phyloP scores from a whole-genome alignment of 2,888 invertebrate genomes.

The Colostygia pectinataria region DNA sequence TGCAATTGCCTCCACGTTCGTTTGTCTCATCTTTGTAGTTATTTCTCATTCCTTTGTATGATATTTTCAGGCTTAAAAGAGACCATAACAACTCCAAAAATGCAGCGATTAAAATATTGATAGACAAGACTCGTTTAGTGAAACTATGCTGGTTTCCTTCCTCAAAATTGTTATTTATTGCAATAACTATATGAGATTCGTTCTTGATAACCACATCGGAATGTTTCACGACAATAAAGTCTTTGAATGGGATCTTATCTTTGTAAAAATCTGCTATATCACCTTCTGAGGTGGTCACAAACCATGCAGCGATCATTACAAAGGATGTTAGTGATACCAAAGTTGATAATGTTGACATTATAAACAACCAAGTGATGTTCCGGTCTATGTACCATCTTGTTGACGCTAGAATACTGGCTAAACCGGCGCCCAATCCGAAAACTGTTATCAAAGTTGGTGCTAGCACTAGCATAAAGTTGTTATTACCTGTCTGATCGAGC shows the following conservation, averaged over 20 bases:
- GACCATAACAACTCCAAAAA: constrained; percentile 84
- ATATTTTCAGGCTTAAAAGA: constrained; percentile 81
- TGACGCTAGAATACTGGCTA: constrained; percentile 84
- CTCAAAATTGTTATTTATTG: constrained; percentile 44
- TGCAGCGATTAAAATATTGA: constrained; percentile 84
- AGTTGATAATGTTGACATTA: constrained; percentile 80
- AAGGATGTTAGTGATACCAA: constrained; percentile 72
- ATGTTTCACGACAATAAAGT: constrained; percentile 64
- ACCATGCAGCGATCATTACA: constrained; percentile 68
- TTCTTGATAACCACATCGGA: constrained; percentile 61
- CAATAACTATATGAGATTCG: constrained; percentile 66
- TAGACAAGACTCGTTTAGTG: constrained; percentile 75
- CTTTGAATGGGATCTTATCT: constrained; percentile 67
- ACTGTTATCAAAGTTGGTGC: constrained; percentile 78
- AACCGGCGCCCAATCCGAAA: constrained; percentile 77
- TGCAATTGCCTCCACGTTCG: constrained; percentile 72
- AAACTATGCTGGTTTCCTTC: constrained; percentile 56
- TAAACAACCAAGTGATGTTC: constrained; percentile 85
- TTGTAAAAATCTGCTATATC: constrained; percentile 68
- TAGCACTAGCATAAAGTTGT: constrained; percentile 62
- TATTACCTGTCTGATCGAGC: constrained; percentile 20
- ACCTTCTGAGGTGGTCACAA: constrained; percentile 63
- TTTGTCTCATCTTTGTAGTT: constrained; percentile 81
- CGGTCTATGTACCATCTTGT: constrained; percentile 86
- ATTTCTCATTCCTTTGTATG: constrained; percentile 84